These are phyloP conservation scores for Podiceps cristatus DNA, from an alignment of 2,113 vertebrate genomes.

Conservation along the genomic window DNA sequence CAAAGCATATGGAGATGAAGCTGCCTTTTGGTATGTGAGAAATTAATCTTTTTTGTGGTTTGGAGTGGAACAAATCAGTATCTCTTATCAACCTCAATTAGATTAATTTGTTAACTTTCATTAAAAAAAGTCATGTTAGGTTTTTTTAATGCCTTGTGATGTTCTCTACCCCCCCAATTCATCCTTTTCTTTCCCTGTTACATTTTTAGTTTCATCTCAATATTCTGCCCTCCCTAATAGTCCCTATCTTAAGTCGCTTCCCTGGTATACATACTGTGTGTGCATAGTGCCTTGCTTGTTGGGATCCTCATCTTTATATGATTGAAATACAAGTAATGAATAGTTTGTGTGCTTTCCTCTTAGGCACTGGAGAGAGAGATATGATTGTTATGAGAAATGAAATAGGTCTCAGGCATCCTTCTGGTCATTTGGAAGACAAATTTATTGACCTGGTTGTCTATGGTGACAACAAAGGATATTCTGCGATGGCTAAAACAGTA, in stretches of 20 bases:
- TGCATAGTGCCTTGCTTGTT: not conserved
- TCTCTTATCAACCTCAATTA: not conserved
- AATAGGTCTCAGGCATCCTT: conserved; percentile 90
- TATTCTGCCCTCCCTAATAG: not conserved
- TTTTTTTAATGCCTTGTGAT: not conserved
- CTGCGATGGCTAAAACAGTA: conserved; percentile 97
- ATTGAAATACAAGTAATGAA: not conserved
- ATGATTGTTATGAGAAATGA: conserved; percentile 93
- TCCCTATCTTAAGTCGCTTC: not conserved
- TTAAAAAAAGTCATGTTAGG: not conserved
- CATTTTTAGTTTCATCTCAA: not conserved
- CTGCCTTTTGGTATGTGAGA: conserved; percentile 87
- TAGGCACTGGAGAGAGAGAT: conserved; percentile 89
- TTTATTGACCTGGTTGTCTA: conserved; percentile 91
- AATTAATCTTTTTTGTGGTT: not conserved
- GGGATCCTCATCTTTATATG: not conserved
- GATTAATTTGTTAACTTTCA: not conserved
- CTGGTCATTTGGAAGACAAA: conserved; percentile 93
- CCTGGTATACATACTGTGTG: not conserved
- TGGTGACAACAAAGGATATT: conserved; percentile 88
- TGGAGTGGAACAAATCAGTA: not conserved
- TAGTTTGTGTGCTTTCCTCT: conserved; percentile 12
- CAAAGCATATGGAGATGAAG: conserved; percentile 89
- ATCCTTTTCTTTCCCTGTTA: not conserved
- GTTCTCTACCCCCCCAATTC: not conserved